phyloP scores from a whole-genome alignment of 2,113 vertebrate genomes.

The Nyctereutes procyonoides region DNA sequence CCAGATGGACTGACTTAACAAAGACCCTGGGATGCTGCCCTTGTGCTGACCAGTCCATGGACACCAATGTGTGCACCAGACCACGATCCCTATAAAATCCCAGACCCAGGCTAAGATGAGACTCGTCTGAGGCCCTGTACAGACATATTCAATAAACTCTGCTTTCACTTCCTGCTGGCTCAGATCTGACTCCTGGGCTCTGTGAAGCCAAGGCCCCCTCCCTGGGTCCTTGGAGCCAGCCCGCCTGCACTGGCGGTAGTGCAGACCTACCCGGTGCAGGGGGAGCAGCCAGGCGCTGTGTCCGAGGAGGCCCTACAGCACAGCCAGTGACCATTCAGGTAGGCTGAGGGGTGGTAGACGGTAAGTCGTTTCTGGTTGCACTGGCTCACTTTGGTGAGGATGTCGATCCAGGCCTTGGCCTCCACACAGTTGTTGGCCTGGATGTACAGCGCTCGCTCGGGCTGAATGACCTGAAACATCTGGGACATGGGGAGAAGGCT shows the following conservation, averaged over 20 bases:
- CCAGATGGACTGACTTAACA: not conserved
- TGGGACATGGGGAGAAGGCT: conserved; percentile 71
- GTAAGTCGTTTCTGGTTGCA: conserved; percentile 97
- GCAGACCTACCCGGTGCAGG: conserved; percentile 94
- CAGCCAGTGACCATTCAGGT: conserved; percentile 98
- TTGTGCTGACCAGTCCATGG: not conserved
- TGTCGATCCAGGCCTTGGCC: conserved; percentile 98
- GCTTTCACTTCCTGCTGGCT: not conserved
- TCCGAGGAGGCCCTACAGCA: conserved; percentile 96
- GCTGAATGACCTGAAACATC: conserved; percentile 99
- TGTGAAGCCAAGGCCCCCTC: too few species aligned
- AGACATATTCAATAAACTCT: too few species aligned
- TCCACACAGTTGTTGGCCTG: conserved; percentile 99
- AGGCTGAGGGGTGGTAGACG: conserved; percentile 97
- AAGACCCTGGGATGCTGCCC: not conserved
- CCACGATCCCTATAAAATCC: not conserved
- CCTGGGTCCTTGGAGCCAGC: too few species aligned
- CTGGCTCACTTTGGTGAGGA: conserved; percentile 98
- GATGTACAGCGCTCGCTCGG: conserved; percentile 97
- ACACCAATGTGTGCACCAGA: not conserved
- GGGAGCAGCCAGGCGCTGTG: conserved; percentile 92
- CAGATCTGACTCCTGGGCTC: not conserved
- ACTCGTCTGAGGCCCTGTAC: not conserved
- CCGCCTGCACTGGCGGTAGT: too few species aligned
- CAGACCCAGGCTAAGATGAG: not conserved